phyloP scores from a whole-genome alignment of 1,140 invertebrate genomes.

The Temnothorax nylanderi region DNA sequence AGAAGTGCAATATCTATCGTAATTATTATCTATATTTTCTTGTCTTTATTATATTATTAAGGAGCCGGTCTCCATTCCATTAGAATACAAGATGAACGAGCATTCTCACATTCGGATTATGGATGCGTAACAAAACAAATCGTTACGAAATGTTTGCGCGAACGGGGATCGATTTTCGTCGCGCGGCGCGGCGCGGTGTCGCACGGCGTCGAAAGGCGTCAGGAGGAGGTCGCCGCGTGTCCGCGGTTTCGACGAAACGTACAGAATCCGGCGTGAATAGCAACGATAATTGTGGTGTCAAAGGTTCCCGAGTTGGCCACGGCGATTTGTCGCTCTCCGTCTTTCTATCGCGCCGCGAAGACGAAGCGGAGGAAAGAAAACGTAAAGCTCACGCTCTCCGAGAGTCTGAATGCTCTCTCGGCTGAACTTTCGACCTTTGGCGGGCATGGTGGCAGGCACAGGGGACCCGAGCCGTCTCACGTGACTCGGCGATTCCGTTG shows the following conservation, averaged over 20 bases:
- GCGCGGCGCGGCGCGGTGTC: background rate
- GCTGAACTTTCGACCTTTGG: conserved; percentile 56
- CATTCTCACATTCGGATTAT: background rate
- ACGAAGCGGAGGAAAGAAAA: conserved; percentile 8
- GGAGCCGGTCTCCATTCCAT: conserved; percentile 33
- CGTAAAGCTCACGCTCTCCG: conserved; percentile 27
- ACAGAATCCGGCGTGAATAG: conserved; percentile 21
- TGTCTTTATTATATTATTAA: background rate
- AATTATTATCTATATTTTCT: background rate
- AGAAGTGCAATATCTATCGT: conserved; percentile 35
- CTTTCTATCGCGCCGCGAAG: conserved; percentile 6
- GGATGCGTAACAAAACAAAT: background rate
- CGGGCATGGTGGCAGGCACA: conserved; percentile 43
- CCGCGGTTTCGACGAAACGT: conserved; percentile 4
- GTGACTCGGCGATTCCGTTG: conserved; percentile 58
- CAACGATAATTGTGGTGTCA: conserved; percentile 59
- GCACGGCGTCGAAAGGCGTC: background rate
- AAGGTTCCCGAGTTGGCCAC: conserved; percentile 19
- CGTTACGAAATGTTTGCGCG: background rate
- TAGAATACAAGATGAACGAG: background rate
- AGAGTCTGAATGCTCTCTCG: conserved; percentile 39
- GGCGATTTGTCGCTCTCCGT: conserved; percentile 12
- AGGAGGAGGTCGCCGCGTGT: background rate
- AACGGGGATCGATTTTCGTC: conserved; percentile 44
- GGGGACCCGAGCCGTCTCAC: conserved; percentile 37